Evolutionary conservation across 35 echinoderm and acorn worm genomes (phyloP).

Genomic region (Diadema setosum): DNA sequence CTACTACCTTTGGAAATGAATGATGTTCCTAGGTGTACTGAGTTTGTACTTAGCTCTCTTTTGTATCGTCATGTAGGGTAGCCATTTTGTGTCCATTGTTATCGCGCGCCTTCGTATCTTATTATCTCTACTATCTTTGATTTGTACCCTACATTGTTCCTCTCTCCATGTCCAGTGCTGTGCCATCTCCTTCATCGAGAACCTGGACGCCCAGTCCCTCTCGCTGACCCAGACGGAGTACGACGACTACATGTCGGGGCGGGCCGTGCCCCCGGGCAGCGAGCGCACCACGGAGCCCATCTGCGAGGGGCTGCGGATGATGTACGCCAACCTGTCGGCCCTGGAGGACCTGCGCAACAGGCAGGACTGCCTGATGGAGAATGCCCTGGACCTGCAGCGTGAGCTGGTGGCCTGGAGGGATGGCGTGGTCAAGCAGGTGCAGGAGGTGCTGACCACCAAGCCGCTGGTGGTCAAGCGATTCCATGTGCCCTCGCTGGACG

Average conservation of each 20-base stretch:
- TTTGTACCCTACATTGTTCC: no score
- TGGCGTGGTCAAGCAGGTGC: slow-evolving; percentile 52
- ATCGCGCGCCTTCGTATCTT: no score
- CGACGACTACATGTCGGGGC: slow-evolving; percentile 92
- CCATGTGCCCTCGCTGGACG: slow-evolving; percentile 37
- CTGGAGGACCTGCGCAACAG: slow-evolving; percentile 79
- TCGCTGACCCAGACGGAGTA: slow-evolving; percentile 87
- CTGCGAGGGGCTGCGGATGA: slow-evolving; percentile 84
- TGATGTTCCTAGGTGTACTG: no score
- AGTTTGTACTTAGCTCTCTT: no score
- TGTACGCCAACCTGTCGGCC: slow-evolving; percentile 90
- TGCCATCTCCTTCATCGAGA: slow-evolving; percentile 96
- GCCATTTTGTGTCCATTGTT: no score
- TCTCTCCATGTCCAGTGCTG: slow-evolving; percentile 66
- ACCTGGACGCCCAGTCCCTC: slow-evolving; percentile 90
- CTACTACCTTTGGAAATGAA: no score
- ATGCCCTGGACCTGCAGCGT: slow-evolving; percentile 58
- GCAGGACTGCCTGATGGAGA: slow-evolving; percentile 87
- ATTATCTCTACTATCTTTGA: no score
- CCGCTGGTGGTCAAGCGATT: slow-evolving; percentile 45
- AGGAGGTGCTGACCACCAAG: slow-evolving; percentile 70
- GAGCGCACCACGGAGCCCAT: slow-evolving; percentile 59
- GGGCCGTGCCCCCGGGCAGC: slow-evolving; percentile 47
- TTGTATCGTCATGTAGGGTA: no score
- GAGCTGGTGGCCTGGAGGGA: slow-evolving; percentile 85